Base-by-base conservation (phyloP, 2,888 invertebrate genomes). In the Cryptus viduatorius region DNA sequence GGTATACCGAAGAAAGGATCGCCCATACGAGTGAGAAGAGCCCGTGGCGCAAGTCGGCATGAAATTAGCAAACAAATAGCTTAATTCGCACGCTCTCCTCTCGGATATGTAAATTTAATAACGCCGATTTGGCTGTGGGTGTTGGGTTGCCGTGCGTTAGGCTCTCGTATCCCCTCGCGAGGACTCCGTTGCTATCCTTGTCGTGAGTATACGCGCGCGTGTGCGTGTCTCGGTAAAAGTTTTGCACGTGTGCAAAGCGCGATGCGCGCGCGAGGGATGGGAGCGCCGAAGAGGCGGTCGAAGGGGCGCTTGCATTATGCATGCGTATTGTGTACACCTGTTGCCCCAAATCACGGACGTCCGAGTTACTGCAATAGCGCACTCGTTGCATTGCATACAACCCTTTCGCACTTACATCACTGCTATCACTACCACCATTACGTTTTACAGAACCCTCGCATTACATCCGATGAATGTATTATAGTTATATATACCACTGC, bases 311-410 rank as follows among this genome's bases (percentile, higher is more conserved):
- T 89, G 89, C 91, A 92, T 92, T 91, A 90, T 91, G 90, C 92
- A 92, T 91, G 91, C 91, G 91, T 91, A 84, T 84, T 90, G 92
- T 92, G 91, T 91, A 91, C 92, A 92, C 92, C 92, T 92, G 92
- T 92, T 92, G 92, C 92, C 92, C 91, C 89, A 91, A 91, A 91
- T 91, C 92, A 90, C 88, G 89, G 88, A 81, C 53, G 77, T 73
- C 79, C 80, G 82, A 79, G 84, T 64, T 88, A 77, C 67, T 42
- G 82, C 82, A 78, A 59, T 48, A 53, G 53, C n/a, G 72, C 67
- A 67, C 56, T 53, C 76, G 61, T 59, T 73, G 68, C 68, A 68
- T 59, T 73, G 68, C 68, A 68, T 59, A 48, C 68, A 68, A 65
- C 79, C 79, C 82, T 56, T 61, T 64, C 68, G 68, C 72, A 71